Evolutionary conservation across 2,797 vertebrate genomes (phyloP), one percentile per base, ranked within the genome.

Genomic region (Tolypeutes matacus): DNA sequence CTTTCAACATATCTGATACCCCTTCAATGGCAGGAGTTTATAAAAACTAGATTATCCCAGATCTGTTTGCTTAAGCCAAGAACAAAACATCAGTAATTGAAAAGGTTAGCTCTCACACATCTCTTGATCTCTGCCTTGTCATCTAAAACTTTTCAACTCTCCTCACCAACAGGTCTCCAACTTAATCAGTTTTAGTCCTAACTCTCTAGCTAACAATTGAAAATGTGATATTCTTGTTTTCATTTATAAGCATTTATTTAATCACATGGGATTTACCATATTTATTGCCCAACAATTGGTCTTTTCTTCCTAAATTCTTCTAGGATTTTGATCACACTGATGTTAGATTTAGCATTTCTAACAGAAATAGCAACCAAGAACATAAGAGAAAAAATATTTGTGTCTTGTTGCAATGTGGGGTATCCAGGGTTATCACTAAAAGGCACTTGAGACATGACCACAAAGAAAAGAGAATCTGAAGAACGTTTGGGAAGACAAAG

Each of bases 221-320:
- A 97, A 98, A 94, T 42, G 82, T 80, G 84, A 80, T 2, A 89
- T 60, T 95, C 94, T 97, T 81, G n/a, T 83, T 96, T 97, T 96
- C 64, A 7, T 73, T 7, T 73, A 86, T 51, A 92, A 94, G 84
- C 56, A 78, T 87, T 94, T 89, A 72, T 84, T 94, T 88, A 93
- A 85, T 94, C 96, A 96, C 92, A 60, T 64, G 96, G 93, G 90
- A 98, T 92, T 82, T 84, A 91, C 93, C 4, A 23, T 96, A 94
- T 97, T 98, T 96, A 91, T 70, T 97, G 97, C 97, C 94, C 97
- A 98, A 96, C 95, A 97, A 91, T 76, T 75, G 90, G 91, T 89
- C 76, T 96, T 98, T 97, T 98, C 75, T 96, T 98, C 95, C 83
- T 12, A 95, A 94, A 80, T 95, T 49, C 97, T 69, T 96, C 96